A percentile compares a stretch with the other conserved stretches of the same genome.
phyloP scores from a whole-genome alignment of 2,113 vertebrate genomes.

The Oncorhynchus gorbuscha region DNA sequence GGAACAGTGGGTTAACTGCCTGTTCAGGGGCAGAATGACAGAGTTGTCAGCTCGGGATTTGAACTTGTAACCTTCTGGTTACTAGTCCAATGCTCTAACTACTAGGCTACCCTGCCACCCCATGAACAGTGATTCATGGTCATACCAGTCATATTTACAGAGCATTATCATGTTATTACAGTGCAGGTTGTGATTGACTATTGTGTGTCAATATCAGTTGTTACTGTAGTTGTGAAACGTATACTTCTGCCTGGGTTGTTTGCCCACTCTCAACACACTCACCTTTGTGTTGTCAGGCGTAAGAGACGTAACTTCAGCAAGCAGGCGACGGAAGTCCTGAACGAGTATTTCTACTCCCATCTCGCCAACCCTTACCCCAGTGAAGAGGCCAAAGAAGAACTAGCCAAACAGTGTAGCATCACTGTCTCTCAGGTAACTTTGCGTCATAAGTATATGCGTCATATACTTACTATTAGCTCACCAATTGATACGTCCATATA shows the following conservation, averaged over 20 bases:
- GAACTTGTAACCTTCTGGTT: too few relatives aligned
- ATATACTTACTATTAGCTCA: too few relatives aligned
- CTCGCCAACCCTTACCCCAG: constrained; percentile 91
- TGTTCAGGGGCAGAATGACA: too few relatives aligned
- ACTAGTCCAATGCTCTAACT: too few relatives aligned
- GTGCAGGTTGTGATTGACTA: background rate
- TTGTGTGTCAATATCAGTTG: background rate
- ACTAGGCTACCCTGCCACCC: too few relatives aligned
- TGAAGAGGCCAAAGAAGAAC: constrained; percentile 91
- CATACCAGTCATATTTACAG: too few relatives aligned
- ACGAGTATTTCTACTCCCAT: constrained; percentile 93
- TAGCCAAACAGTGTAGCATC: constrained; percentile 86
- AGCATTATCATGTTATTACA: too few relatives aligned
- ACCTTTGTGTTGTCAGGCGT: constrained; percentile 66
- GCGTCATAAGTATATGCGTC: background rate
- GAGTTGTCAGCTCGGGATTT: too few relatives aligned
- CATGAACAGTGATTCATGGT: too few relatives aligned
- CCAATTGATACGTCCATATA: background rate
- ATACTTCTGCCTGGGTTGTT: background rate
- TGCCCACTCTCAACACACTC: background rate
- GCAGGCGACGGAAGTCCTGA: constrained; percentile 88
- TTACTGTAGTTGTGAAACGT: background rate
- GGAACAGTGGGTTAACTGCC: too few relatives aligned
- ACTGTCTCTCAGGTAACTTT: constrained; percentile 86
- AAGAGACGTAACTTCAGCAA: constrained; percentile 92